Evolutionary conservation across 1,140 invertebrate species (phyloP).

Genomic region (Linepithema humile): DNA sequence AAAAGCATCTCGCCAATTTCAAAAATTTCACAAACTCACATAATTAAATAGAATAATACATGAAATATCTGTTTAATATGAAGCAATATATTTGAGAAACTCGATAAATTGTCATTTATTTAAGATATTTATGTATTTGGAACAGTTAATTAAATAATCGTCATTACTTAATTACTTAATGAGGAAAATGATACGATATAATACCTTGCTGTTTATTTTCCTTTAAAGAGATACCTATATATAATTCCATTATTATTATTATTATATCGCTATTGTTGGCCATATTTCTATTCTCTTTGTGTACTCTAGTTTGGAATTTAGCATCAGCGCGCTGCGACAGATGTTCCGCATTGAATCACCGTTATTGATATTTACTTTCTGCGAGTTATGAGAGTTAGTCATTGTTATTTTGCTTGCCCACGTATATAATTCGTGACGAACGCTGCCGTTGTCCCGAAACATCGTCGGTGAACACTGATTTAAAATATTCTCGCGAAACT

Average conservation of each 20-base stretch:
- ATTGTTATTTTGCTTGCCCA: constrained; percentile 3
- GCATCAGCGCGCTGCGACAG: not conserved
- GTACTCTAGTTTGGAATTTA: constrained; percentile 14
- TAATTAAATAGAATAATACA: no score
- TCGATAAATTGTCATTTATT: no score
- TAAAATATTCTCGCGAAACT: not conserved
- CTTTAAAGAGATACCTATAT: no score
- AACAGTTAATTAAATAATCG: not conserved
- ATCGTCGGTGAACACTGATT: not conserved
- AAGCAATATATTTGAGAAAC: no score
- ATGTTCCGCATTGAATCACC: constrained; percentile 19
- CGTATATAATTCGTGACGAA: not conserved
- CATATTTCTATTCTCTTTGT: not conserved
- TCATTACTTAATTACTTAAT: no score
- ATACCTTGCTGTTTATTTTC: not conserved
- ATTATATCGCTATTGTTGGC: not conserved
- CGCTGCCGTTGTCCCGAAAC: no score
- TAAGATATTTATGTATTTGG: not conserved
- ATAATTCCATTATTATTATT: not conserved
- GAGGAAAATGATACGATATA: not conserved
- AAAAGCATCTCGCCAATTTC: no score
- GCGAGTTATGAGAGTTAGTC: not conserved
- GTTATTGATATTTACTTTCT: constrained; percentile 45
- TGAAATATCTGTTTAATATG: no score
- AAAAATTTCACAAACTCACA: no score